Percentiles rank a stretch among this genome's conserved stretches.
These are phyloP conservation scores for Tachysurus fulvidraco DNA, from an alignment of 2,113 vertebrate genomes.

Conservation along the genomic window DNA sequence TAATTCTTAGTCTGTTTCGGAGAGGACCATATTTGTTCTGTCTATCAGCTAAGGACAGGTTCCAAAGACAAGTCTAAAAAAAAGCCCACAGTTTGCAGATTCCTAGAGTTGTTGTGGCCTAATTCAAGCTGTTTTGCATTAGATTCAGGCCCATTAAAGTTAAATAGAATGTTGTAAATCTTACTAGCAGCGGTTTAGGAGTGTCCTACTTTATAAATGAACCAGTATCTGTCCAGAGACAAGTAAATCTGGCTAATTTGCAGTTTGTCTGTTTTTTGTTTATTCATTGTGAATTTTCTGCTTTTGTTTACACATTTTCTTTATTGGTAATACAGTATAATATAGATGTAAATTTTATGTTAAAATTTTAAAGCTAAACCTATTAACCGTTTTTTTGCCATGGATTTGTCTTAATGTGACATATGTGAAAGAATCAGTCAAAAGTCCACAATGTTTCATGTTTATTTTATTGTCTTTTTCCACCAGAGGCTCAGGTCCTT, in stretches of 20 bases:
- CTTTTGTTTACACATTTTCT: background rate
- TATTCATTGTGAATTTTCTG: background rate
- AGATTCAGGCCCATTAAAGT: background rate
- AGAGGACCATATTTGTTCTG: background rate
- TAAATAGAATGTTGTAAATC: background rate
- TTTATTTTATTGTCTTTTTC: constrained; percentile 40
- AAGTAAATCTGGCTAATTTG: background rate
- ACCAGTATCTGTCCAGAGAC: background rate
- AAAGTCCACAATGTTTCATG: background rate
- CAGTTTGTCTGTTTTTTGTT: background rate
- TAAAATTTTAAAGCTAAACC: background rate
- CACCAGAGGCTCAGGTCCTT: constrained; percentile 57
- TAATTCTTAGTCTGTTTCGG: background rate
- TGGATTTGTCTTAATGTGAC: background rate
- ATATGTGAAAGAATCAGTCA: background rate
- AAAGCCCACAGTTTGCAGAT: background rate
- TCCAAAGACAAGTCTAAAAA: background rate
- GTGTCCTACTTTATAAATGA: background rate
- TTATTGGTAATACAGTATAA: background rate
- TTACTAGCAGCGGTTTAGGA: background rate
- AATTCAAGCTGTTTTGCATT: background rate
- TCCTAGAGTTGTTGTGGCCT: background rate
- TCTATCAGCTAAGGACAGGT: background rate
- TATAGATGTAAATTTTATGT: background rate
- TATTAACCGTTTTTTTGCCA: background rate